Conservation (phyloP, 2,113 vertebrate species). For the Podarcis muralis region DNA sequence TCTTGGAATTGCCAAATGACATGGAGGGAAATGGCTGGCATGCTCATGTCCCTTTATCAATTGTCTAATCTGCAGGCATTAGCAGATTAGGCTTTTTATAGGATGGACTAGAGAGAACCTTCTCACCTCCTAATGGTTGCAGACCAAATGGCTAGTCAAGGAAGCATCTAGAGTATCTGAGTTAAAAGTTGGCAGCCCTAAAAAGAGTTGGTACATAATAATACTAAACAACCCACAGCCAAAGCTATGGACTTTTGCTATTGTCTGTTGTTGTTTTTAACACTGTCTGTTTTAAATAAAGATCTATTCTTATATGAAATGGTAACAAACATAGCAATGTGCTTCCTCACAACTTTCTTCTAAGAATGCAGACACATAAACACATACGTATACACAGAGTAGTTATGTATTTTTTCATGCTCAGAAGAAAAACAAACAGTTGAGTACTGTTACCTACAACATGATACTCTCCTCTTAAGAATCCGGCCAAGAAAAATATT, state of each 20-base stretch:
- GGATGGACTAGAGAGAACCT: not conserved
- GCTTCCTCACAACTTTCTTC: constrained; percentile 13
- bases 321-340: not conserved
- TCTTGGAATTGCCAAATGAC: not conserved
- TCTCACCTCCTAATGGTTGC: not conserved
- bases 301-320: not conserved
- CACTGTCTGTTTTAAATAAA: not conserved
- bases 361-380: not conserved
- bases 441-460: constrained; percentile 64
- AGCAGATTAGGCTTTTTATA: not conserved
- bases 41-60: not conserved
- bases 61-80: not conserved
- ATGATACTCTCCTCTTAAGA: constrained; percentile 50
- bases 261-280: not conserved
- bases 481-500: constrained; percentile 80
- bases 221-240: not conserved
- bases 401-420: constrained; percentile 43
- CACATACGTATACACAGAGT: constrained; percentile 9
- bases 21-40: not conserved
- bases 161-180: not conserved
- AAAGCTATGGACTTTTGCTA: not conserved
- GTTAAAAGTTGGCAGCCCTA: not conserved
- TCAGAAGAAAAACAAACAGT: constrained; percentile 65
- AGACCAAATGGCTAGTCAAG: not conserved
- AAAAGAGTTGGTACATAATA: not conserved